Percentiles rank a stretch among this genome's conserved stretches.
Conservation (phyloP, 2,113 vertebrate species). For the Platanista minor region DNA sequence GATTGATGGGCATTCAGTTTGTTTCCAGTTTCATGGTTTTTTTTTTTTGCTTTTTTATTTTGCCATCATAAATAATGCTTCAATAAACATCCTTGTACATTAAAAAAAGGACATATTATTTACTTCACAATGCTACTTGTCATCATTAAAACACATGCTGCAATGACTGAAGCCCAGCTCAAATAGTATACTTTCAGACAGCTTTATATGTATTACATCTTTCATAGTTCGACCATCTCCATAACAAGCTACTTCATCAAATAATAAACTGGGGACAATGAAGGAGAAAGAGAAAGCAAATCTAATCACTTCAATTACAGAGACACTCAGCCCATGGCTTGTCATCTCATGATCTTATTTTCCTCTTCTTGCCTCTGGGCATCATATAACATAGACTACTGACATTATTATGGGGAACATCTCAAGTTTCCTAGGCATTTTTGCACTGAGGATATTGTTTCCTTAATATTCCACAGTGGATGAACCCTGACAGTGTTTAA, state of each 20-base stretch:
- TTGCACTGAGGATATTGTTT: neutral
- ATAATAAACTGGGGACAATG: neutral
- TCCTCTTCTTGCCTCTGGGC: neutral
- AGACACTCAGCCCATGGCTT: neutral
- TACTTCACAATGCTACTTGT: neutral
- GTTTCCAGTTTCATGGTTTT: neutral
- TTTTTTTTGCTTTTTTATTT: neutral
- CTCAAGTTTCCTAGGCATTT: neutral
- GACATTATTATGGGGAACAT: neutral
- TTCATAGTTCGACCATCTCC: neutral
- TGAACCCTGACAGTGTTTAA: neutral
- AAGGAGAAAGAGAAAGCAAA: neutral
- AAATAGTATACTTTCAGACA: neutral
- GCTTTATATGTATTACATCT: neutral
- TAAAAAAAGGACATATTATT: neutral
- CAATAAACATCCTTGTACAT: neutral
- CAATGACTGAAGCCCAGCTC: neutral
- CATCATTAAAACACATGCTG: neutral
- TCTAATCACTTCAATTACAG: neutral
- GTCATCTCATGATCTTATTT: neutral
- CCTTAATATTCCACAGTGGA: neutral
- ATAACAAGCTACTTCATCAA: neutral
- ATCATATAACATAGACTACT: neutral
- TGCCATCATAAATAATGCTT: neutral
- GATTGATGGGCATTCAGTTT: neutral